Base-by-base conservation (phyloP, 2,113 vertebrate species). In the Sylvia atricapilla region DNA sequence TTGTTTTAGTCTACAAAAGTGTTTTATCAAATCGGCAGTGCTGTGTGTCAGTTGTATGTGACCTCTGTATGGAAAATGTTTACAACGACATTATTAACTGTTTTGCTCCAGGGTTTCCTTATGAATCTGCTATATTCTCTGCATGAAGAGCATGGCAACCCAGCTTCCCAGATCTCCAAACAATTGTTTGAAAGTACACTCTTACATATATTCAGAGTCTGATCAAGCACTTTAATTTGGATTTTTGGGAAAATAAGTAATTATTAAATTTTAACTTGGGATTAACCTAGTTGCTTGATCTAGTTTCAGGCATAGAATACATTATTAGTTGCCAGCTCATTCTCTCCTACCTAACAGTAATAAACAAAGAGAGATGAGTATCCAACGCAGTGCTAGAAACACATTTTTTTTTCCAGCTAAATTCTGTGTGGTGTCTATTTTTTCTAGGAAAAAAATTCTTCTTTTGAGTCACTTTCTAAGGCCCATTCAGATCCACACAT, bases 21-120 rank as follows among this genome's bases (percentile, higher is more conserved):
- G 98, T 98, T 98, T 98, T 98, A 98, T 98, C 97, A 98, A 98
- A 97, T 92, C 10, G 44, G 81, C 92, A 92, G 93, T 96, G 96
- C 97, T 96, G 94, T 96, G 95, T 98, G 98, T 98, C 98, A 98
- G 94, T 98, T 98, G 98, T 97, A 98, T 96, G 90, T 92, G 96
- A 91, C 97, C 98, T 84, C 97, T 98, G 98, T 97, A 97, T 97
- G 95, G 97, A 98, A 98, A 98, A 98, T 98, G 98, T 98, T 96
- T 98, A 98, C 98, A 98, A 98, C 13, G 95, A 97, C 90, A 97
- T 97, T 98, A 98, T 97, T 97, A 98, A 97, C 98, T 97, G 93
- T 97, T 98, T 98, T 97, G 97, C 98, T 98, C 55, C 95, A 97
- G 98, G 98, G 97, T 97, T 98, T 98, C 94, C 96, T 85, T 56